Conservation (phyloP, 2,797 vertebrate genomes). For the Cercopithecus neglectus region DNA sequence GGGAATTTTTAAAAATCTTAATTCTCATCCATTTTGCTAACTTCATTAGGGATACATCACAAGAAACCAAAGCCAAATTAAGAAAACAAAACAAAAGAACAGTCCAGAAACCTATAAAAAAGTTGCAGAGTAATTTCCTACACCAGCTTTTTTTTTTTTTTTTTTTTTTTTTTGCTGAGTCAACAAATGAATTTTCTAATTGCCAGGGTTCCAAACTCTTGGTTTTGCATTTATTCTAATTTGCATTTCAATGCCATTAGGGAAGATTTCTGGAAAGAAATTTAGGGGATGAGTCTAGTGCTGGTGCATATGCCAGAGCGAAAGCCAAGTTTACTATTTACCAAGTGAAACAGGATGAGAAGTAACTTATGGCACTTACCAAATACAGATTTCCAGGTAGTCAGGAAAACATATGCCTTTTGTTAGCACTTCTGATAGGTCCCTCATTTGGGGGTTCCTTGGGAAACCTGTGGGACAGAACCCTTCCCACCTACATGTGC, state of each 20-base stretch:
- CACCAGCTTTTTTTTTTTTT: background rate
- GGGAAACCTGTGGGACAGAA: background rate
- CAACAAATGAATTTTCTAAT: conserved; percentile 42
- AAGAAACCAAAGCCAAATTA: conserved; percentile 24
- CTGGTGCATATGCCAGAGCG: background rate
- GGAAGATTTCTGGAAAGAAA: background rate
- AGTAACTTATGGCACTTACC: background rate
- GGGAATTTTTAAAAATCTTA: background rate
- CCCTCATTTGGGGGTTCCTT: background rate
- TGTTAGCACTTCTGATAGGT: background rate
- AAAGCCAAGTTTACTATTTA: background rate
- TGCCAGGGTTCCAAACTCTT: background rate
- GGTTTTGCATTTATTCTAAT: background rate
- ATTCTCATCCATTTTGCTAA: background rate
- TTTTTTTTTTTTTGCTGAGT: background rate
- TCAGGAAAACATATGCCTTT: background rate
- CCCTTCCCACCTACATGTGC: background rate
- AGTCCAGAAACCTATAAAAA: background rate
- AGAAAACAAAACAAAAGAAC: background rate
- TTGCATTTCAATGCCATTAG: conserved; percentile 9
- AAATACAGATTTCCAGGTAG: background rate
- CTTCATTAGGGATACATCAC: background rate
- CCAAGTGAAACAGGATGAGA: background rate
- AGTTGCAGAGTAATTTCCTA: conserved; percentile 8
- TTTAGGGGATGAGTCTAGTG: background rate